Percentiles rank a stretch among this genome's conserved stretches.
Conservation (phyloP, 2,888 invertebrate species). For the Caenorhabditis parvicauda region DNA sequence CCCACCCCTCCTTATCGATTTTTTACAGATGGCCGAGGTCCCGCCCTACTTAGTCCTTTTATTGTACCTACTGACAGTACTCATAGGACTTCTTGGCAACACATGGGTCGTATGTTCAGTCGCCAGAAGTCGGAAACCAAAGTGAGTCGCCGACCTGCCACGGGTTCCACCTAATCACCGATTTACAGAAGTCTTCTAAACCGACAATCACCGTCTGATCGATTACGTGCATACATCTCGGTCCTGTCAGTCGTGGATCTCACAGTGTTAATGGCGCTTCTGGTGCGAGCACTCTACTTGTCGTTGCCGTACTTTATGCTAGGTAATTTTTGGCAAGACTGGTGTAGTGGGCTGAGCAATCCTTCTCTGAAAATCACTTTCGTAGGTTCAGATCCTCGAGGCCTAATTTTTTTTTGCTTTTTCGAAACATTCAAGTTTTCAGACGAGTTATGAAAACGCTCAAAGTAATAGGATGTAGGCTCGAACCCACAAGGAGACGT, state of each 20-base stretch:
- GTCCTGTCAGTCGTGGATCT: constrained; percentile 56
- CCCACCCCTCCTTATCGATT: neutral
- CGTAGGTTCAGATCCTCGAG: no score
- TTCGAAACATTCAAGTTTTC: neutral
- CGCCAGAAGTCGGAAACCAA: constrained; percentile 48
- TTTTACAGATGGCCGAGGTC: constrained; percentile 8
- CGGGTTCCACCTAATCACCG: neutral
- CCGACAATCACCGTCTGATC: constrained; percentile 36
- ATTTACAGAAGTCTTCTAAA: constrained; percentile 30
- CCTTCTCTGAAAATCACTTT: neutral
- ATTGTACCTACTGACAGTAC: constrained; percentile 43
- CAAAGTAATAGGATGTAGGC: no score
- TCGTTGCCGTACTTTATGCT: constrained; percentile 52
- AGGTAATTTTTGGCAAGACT: constrained; percentile 26
- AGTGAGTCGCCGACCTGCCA: constrained; percentile 12
- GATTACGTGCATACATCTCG: constrained; percentile 55
- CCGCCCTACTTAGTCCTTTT: constrained; percentile 32
- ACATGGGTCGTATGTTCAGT: constrained; percentile 59
- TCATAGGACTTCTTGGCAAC: constrained; percentile 54
- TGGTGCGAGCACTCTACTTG: constrained; percentile 48
- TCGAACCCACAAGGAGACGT: no score
- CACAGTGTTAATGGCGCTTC: constrained; percentile 50
- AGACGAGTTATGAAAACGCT: no score
- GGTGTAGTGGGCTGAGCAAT: neutral
- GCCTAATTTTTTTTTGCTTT: no score